phyloP scores from a whole-genome alignment of 2,113 vertebrate genomes.

The Saccopteryx bilineata region DNA sequence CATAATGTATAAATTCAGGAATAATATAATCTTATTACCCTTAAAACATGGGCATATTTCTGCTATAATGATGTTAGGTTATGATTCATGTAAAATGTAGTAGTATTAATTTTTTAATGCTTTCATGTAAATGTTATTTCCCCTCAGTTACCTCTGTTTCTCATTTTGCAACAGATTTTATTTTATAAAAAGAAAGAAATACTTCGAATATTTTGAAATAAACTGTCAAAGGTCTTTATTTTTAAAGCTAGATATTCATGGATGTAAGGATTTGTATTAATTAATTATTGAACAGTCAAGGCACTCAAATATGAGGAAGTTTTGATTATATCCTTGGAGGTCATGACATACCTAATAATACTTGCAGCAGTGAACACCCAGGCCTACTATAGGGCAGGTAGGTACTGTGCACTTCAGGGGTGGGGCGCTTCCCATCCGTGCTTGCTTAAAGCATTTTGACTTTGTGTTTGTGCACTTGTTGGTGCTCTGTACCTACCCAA shows the following conservation, averaged over 20 bases:
- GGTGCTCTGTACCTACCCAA: neutral
- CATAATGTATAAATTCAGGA: slow-evolving; percentile 82
- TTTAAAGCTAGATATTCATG: neutral
- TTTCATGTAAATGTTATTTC: neutral
- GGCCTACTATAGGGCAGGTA: neutral
- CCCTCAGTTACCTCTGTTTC: slow-evolving; percentile 17
- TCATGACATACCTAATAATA: neutral
- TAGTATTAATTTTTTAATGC: slow-evolving; percentile 31
- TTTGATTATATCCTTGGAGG: neutral
- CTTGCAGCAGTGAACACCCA: neutral
- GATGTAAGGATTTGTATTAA: neutral
- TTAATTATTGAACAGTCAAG: neutral
- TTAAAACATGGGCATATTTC: neutral
- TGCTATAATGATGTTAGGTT: slow-evolving; percentile 55
- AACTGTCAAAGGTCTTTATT: neutral
- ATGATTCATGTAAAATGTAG: slow-evolving; percentile 50
- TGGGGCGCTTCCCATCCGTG: neutral
- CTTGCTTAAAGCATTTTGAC: neutral
- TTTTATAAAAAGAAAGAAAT: neutral
- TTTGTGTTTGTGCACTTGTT: neutral
- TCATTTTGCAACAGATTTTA: neutral
- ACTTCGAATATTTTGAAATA: slow-evolving; percentile 4
- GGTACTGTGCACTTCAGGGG: neutral
- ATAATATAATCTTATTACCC: slow-evolving; percentile 69
- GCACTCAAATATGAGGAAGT: neutral